These are phyloP conservation scores for Gasterosteus aculeatus DNA, from an alignment of 2,113 vertebrate genomes.

Conservation along the genomic window DNA sequence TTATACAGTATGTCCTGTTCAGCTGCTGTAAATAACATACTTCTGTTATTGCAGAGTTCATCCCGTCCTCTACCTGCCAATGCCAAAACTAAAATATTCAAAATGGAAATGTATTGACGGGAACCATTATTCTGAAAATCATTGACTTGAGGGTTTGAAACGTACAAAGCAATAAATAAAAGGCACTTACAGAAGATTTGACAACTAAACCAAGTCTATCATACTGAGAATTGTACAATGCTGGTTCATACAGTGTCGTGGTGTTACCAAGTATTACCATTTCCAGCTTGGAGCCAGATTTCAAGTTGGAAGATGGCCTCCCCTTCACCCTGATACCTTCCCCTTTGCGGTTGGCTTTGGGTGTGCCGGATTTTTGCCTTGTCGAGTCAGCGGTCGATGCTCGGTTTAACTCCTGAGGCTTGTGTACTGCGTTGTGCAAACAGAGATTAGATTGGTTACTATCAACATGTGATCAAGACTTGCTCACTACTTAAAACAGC, in stretches of 20 bases:
- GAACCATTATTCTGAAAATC: conserved; percentile 15
- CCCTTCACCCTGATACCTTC: conserved; percentile 83
- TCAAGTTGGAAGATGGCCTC: conserved; percentile 37
- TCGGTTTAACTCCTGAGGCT: conserved; percentile 65
- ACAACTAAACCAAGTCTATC: conserved; percentile 6
- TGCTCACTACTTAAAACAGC: not conserved
- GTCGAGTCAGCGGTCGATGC: conserved; percentile 51
- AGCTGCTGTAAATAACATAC: conserved; percentile 20
- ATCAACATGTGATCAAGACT: not conserved
- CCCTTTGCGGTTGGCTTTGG: conserved; percentile 73
- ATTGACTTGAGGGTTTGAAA: conserved; percentile 12
- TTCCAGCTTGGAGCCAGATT: conserved; percentile 64
- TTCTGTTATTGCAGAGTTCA: conserved; percentile 30
- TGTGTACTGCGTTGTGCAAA: conserved; percentile 58
- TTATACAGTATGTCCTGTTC: conserved; percentile 6
- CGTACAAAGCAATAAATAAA: conserved; percentile 1
- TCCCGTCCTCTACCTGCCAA: conserved; percentile 8
- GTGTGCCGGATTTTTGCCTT: conserved; percentile 72
- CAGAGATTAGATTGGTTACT: conserved; percentile 5
- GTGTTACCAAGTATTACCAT: conserved; percentile 46
- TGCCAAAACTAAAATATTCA: not conserved
- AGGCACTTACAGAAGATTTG: not conserved
- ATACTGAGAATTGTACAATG: conserved; percentile 10
- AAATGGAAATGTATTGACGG: conserved; percentile 39
- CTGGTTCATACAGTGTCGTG: not conserved